Conservation (phyloP, 2,797 vertebrate species). For the Sardinella longiceps region DNA sequence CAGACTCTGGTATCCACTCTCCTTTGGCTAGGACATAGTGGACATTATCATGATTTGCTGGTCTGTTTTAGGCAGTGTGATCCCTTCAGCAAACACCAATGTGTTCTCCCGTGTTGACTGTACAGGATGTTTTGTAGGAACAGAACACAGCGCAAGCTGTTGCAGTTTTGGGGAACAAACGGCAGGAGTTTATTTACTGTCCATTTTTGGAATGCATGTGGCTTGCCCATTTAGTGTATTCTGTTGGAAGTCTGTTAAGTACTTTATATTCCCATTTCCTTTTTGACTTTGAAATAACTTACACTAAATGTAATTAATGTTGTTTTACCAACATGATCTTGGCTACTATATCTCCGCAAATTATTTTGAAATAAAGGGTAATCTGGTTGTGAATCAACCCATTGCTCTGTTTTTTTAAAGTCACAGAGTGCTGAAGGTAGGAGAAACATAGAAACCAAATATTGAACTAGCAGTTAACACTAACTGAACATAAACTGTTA, state of each 20-base stretch:
- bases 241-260: background rate
- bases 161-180: background rate
- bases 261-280: background rate
- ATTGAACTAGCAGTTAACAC: too few species aligned
- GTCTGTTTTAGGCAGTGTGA: background rate
- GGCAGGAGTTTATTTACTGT: background rate
- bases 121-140: background rate
- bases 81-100: background rate
- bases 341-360: background rate
- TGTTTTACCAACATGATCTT: background rate
- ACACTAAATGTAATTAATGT: background rate
- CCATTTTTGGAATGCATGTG: background rate
- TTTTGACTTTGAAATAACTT: background rate
- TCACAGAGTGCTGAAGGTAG: too few species aligned
- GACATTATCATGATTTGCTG: constrained; percentile 4
- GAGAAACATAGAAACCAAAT: too few species aligned
- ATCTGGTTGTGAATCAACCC: too few species aligned
- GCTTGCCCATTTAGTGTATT: background rate
- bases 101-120: background rate
- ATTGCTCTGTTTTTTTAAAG: too few species aligned
- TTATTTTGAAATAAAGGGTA: background rate
- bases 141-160: background rate
- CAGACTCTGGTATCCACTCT: background rate
- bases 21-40: background rate
- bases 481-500: too few species aligned